A percentile compares a stretch with the other conserved stretches of the same genome.
Conservation (phyloP, 2,888 invertebrate genomes). For the Polyploca ridens region DNA sequence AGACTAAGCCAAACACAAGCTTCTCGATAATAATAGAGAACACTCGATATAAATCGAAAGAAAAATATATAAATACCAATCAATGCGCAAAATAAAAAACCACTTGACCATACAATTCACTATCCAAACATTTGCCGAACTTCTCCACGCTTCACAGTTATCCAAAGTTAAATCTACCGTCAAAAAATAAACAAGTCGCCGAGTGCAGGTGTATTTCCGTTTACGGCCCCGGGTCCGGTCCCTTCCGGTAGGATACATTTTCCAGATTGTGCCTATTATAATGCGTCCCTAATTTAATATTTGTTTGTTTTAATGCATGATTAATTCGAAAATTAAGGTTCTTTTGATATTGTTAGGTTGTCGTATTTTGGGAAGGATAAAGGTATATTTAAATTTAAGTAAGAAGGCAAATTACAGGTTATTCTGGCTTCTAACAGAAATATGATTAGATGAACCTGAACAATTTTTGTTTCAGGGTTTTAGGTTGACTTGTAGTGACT, state of each 20-base stretch:
- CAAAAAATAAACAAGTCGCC: constrained; percentile 59
- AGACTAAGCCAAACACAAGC: no score
- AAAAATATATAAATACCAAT: no score
- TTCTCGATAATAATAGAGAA: no score
- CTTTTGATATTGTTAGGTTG: background rate
- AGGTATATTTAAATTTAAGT: no score
- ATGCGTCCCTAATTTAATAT: constrained; percentile 60
- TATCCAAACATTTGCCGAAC: constrained; percentile 34
- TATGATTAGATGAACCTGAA: no score
- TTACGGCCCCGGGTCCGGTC: constrained; percentile 38
- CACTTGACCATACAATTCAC: constrained; percentile 30
- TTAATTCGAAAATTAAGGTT: constrained; percentile 14
- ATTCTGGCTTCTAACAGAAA: no score
- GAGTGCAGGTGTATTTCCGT: constrained; percentile 40
- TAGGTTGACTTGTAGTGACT: no score
- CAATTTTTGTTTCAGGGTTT: no score
- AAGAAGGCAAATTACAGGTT: no score
- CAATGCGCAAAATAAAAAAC: no score
- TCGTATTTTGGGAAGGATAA: no score
- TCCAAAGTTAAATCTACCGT: constrained; percentile 57
- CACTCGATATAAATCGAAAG: no score
- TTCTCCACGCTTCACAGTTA: constrained; percentile 34
- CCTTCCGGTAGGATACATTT: constrained; percentile 65
- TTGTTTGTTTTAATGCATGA: constrained; percentile 43
- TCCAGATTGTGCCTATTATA: constrained; percentile 54